A percentile compares a stretch with the other conserved stretches of the same genome.
Evolutionary conservation across 2,797 vertebrate genomes (phyloP).

Genomic region (Propithecus deckenii): DNA sequence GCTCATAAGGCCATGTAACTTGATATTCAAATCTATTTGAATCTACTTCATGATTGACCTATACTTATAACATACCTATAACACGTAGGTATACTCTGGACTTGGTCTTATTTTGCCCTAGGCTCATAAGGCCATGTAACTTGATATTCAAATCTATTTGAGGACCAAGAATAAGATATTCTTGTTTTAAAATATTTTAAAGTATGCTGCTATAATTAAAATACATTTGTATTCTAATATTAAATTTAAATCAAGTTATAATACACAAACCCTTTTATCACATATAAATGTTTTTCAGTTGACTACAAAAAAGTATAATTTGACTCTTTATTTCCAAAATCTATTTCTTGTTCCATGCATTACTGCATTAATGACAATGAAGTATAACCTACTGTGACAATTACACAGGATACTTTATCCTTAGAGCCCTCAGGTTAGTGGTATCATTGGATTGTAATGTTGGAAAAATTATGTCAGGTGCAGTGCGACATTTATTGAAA

Average conservation of each 20-base stretch:
- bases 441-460: not conserved
- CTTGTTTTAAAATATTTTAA: not conserved
- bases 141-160: not conserved
- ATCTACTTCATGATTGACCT: not conserved
- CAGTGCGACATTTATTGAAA: not conserved
- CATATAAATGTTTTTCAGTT: not conserved
- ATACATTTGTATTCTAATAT: not conserved
- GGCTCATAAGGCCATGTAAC: not conserved
- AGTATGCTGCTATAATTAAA: not conserved
- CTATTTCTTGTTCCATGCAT: not conserved
- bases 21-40: not conserved
- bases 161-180: not conserved
- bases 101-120: not conserved
- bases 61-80: not conserved
- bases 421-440: not conserved
- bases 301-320: not conserved
- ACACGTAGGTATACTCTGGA: not conserved
- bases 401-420: not conserved
- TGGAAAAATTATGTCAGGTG: not conserved
- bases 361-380: not conserved
- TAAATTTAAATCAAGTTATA: not conserved
- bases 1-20: not conserved
- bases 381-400: not conserved
- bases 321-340: not conserved
- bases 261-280: not conserved